These are phyloP conservation scores for Eupithecia subfuscata DNA, from an alignment of 2,888 invertebrate genomes.

Conservation along the genomic window DNA sequence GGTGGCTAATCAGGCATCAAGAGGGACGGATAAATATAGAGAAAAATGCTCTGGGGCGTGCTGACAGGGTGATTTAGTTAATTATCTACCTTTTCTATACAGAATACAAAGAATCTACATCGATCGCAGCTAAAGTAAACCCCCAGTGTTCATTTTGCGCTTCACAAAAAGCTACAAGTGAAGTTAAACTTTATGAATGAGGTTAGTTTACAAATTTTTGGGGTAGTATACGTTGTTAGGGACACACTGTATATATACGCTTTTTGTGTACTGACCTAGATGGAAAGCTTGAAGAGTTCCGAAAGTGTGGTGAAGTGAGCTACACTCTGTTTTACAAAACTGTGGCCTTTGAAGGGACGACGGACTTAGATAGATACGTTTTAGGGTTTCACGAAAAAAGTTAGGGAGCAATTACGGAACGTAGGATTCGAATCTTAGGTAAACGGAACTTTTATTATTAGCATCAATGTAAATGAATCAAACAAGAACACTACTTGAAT, in stretches of 20 bases:
- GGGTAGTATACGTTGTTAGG: background rate
- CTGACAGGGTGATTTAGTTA: background rate
- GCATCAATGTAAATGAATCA: too few species aligned
- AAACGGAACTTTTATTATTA: background rate
- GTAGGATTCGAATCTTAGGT: background rate
- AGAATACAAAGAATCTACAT: background rate
- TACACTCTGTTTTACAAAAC: conserved; percentile 20
- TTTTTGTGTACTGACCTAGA: conserved; percentile 48
- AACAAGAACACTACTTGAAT: background rate
- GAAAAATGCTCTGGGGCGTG: conserved; percentile 49
- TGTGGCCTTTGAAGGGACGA: conserved; percentile 1
- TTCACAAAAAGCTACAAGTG: background rate
- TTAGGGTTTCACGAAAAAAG: background rate
- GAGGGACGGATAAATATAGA: conserved; percentile 59
- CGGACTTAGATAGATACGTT: background rate
- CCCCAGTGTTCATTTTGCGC: background rate
- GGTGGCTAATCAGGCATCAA: conserved; percentile 70
- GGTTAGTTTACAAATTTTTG: background rate
- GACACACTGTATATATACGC: conserved; percentile 13
- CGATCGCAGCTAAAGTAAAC: background rate
- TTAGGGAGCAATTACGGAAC: background rate
- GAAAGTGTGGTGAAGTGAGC: conserved; percentile 33
- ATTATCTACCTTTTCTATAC: background rate
- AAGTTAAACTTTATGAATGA: too few species aligned
- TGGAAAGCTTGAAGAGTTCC: conserved; percentile 29